Percentiles rank a stretch among this genome's conserved stretches.
These are phyloP conservation scores for Penaeus monodon DNA, from an alignment of 2,888 invertebrate species.

Conservation along the genomic window DNA sequence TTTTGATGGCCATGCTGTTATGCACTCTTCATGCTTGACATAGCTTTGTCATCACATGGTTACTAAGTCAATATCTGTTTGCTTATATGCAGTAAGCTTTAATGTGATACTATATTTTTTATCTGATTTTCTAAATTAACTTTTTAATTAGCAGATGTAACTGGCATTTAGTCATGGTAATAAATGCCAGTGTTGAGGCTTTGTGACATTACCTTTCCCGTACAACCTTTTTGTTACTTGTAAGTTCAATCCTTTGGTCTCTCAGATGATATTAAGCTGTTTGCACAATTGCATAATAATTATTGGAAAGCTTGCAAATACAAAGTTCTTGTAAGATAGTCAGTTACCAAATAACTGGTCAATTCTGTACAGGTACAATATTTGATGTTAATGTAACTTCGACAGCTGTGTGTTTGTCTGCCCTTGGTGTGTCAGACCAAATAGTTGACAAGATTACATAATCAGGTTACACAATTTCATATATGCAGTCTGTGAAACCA, in stretches of 20 bases:
- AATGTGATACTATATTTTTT: constrained; percentile 55
- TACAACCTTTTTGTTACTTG: neutral
- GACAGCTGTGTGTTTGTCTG: constrained; percentile 40
- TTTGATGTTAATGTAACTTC: constrained; percentile 53
- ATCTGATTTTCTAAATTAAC: constrained; percentile 5
- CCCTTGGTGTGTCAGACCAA: constrained; percentile 41
- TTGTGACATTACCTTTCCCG: neutral
- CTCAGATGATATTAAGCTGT: neutral
- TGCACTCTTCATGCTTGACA: constrained; percentile 49
- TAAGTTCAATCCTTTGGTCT: neutral
- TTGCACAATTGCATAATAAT: constrained; percentile 33
- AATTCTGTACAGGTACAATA: constrained; percentile 40
- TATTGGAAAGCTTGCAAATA: constrained; percentile 46
- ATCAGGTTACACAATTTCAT: too few relatives aligned
- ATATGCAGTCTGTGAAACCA: too few relatives aligned
- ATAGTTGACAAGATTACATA: constrained; percentile 16
- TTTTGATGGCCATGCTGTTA: constrained; percentile 58
- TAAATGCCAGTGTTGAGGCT: constrained; percentile 5
- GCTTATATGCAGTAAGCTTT: constrained; percentile 56
- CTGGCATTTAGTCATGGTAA: too few relatives aligned
- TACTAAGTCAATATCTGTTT: constrained; percentile 48
- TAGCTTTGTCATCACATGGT: constrained; percentile 40
- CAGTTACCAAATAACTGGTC: constrained; percentile 41
- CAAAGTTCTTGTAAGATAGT: constrained; percentile 35
- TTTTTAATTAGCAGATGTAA: too few relatives aligned